These are phyloP conservation scores for Malacoctenus gilli DNA, from an alignment of 2,797 vertebrate genomes.

Conservation along the genomic window DNA sequence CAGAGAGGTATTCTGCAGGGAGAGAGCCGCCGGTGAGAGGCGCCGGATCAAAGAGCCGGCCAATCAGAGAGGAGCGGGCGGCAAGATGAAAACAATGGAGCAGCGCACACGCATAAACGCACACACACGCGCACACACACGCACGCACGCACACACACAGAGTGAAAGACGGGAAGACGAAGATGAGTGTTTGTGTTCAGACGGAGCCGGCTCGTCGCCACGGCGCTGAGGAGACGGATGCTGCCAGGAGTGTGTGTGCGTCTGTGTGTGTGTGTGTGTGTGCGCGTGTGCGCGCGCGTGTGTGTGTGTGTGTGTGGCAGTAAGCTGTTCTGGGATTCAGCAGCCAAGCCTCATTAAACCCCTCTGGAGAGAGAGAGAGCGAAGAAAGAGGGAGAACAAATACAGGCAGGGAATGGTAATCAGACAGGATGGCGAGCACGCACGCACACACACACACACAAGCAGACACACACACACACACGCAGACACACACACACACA, in stretches of 20 bases:
- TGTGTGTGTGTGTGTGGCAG: conserved; percentile 39
- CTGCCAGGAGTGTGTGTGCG: conserved; percentile 48
- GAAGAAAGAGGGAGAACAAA: conserved; percentile 48
- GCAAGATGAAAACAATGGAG: conserved; percentile 45
- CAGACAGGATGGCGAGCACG: conserved; percentile 35
- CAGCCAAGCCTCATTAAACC: conserved; percentile 74
- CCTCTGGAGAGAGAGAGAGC: conserved; percentile 56
- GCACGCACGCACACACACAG: conserved; percentile 37
- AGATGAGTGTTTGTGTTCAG: conserved; percentile 69
- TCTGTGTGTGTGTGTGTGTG: conserved; percentile 31
- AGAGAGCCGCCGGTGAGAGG: conserved; percentile 36
- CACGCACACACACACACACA: neutral
- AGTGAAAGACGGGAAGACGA: conserved; percentile 43
- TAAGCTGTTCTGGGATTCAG: conserved; percentile 68
- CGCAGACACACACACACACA: conserved; percentile 2
- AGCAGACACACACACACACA: neutral
- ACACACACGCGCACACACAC: conserved; percentile 11
- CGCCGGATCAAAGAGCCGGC: conserved; percentile 39
- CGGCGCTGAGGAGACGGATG: conserved; percentile 54
- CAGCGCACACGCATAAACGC: neutral
- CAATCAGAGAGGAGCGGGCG: conserved; percentile 53
- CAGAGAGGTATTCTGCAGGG: conserved; percentile 88
- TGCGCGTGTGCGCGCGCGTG: conserved; percentile 15
- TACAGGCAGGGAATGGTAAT: conserved; percentile 56
- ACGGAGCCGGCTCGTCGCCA: conserved; percentile 60